Conservation (phyloP, 2,888 invertebrate genomes). For the Cryptus viduatorius region DNA sequence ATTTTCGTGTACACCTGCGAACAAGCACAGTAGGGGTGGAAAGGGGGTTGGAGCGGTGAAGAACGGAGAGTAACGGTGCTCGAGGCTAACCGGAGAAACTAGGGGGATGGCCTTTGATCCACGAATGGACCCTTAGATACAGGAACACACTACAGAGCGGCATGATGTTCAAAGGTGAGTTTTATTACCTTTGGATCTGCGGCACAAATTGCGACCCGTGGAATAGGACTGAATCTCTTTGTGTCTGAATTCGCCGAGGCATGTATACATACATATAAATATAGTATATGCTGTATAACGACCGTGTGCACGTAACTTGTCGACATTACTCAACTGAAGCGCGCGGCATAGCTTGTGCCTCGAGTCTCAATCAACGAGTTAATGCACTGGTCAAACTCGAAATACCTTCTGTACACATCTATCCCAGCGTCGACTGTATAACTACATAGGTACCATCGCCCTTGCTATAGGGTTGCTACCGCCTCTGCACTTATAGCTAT, state of each 20-base stretch:
- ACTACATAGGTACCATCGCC: not conserved
- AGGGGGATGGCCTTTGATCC: constrained; percentile 50
- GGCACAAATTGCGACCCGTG: constrained; percentile 38
- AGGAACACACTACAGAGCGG: constrained; percentile 1
- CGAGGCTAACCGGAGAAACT: constrained; percentile 35
- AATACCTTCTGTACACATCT: constrained; percentile 6
- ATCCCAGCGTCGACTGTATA: not conserved
- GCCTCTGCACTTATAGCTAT: constrained; percentile 16
- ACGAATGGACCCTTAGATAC: constrained; percentile 30
- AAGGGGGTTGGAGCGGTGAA: not conserved
- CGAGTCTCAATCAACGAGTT: constrained; percentile 46
- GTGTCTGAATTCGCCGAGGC: constrained; percentile 25
- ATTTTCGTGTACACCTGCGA: not conserved
- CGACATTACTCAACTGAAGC: constrained; percentile 48
- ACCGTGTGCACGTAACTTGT: constrained; percentile 18
- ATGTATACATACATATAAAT: not conserved
- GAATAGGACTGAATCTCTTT: constrained; percentile 43
- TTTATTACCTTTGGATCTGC: constrained; percentile 37
- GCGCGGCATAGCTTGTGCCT: constrained; percentile 9
- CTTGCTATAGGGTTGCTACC: not conserved
- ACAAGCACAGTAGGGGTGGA: not conserved
- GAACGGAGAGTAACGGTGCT: not conserved
- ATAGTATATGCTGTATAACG: not conserved
- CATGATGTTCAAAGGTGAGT: constrained; percentile 54
- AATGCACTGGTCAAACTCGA: constrained; percentile 42